Evolutionary conservation across 2,888 invertebrate genomes (phyloP), one percentile per base, ranked within the genome.

Genomic region (Phorcus lineatus): DNA sequence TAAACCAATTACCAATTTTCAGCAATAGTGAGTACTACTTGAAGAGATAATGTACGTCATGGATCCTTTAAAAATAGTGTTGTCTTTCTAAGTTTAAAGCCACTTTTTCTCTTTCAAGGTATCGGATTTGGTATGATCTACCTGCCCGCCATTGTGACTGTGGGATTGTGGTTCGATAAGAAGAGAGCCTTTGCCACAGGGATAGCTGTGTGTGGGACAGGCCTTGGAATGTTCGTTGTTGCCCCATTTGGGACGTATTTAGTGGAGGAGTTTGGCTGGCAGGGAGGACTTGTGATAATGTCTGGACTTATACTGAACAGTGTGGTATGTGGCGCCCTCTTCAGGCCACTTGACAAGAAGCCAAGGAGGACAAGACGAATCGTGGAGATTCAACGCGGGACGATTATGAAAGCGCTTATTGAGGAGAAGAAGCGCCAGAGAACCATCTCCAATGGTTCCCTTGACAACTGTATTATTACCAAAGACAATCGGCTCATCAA

Each of bases 111-210:
- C 28, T 0, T 86, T 86, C 24, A 86, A 91, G 91, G 91, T 24
- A 96, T 97, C 86, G 98, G 98, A 1, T 96, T 97, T 90, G 97
- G 98, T 80, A 95, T 99, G 95, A 96, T 98, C 86, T 99, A 98
- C 94, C 96, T 99, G 87, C 98, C 99, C 0, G 96, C 98, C 1
- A 97, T 99, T 53, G 96, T 99, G 88, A 96, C 96, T 4, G 97
- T 98, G 67, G 98, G 98, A 22, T 98, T 97, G 94, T 99, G 99
- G 94, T 99, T 99, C 93, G 98, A 99, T 93, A 96, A 96, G 93
- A 97, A 97, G 95, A 95, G 99, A 78, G 98, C 98, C 0, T 94
- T 99, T 80, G 98, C 99, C 0, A 99, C 98, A 0, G 99, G 99
- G 6, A 95, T 99, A 76, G 97, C 98, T 0, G 96, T 98, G 6